These are phyloP conservation scores for Sorex fumeus DNA, from an alignment of 2,113 vertebrate species.

Conservation along the genomic window DNA sequence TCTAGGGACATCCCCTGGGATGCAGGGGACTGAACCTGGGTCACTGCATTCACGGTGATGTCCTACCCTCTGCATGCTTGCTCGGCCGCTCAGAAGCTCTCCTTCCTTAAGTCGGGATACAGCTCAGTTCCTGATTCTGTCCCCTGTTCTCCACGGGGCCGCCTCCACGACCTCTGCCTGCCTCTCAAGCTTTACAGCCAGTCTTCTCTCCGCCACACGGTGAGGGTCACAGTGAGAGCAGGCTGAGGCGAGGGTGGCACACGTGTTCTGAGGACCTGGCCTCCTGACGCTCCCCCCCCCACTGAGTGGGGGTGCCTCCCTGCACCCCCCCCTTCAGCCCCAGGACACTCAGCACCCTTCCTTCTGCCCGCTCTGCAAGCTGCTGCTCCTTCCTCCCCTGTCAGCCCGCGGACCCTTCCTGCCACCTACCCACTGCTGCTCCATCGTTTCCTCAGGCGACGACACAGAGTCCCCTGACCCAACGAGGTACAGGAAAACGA, in stretches of 20 bases:
- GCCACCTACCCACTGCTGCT: background rate
- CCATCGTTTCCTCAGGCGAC: conserved; percentile 38
- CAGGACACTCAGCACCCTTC: background rate
- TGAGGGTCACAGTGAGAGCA: too few relatives aligned
- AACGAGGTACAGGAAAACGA: background rate
- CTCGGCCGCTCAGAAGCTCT: too few relatives aligned
- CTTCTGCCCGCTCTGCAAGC: background rate
- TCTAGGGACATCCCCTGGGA: too few relatives aligned
- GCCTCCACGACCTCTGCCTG: background rate
- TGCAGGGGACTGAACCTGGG: too few relatives aligned
- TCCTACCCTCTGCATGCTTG: too few relatives aligned
- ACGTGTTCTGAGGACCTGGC: background rate
- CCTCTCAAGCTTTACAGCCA: background rate
- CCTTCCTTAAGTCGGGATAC: background rate
- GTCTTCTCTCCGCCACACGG: background rate
- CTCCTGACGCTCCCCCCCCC: background rate
- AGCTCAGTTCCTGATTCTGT: background rate
- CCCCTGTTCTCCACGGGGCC: background rate
- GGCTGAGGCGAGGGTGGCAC: too few relatives aligned
- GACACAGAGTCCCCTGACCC: background rate
- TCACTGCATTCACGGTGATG: too few relatives aligned
- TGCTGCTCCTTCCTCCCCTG: accelerated
- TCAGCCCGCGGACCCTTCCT: background rate
- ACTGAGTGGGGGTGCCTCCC: too few relatives aligned
- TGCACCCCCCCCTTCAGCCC: too few relatives aligned